A percentile compares a stretch with the other conserved stretches of the same genome.
Conservation (phyloP, 1,140 invertebrate species). For the Nymphalis io region DNA sequence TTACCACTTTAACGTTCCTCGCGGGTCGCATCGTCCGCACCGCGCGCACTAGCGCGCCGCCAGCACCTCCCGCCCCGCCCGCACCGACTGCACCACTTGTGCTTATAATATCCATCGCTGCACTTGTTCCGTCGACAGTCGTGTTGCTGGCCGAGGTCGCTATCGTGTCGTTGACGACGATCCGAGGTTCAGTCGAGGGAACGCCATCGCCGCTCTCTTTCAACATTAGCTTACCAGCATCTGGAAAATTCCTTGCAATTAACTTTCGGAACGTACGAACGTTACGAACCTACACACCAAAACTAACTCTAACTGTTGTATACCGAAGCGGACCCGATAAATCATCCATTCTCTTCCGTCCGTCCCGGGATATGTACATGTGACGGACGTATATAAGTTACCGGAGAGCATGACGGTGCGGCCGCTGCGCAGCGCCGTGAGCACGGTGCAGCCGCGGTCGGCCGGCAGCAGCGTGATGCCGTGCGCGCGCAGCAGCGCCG, state of each 20-base stretch:
- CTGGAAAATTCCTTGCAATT: constrained; percentile 33
- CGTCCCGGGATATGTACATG: neutral
- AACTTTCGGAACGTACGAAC: neutral
- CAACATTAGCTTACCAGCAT: constrained; percentile 64
- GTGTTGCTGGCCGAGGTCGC: neutral
- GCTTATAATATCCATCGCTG: neutral
- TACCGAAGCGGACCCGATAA: no score
- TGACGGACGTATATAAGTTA: constrained; percentile 6
- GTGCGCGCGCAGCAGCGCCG: constrained; percentile 85
- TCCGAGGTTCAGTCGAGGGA: constrained; percentile 1
- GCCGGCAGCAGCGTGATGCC: constrained; percentile 85
- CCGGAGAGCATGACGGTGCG: constrained; percentile 64
- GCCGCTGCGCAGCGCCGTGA: constrained; percentile 63
- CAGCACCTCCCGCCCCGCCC: constrained; percentile 8
- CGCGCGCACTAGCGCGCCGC: neutral
- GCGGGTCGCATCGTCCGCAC: neutral
- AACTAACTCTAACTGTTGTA: no score
- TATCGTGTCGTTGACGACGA: neutral
- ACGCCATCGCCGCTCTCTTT: constrained; percentile 51
- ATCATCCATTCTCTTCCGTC: neutral
- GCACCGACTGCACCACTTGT: constrained; percentile 6
- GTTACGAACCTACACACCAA: no score
- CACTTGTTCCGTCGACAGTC: neutral
- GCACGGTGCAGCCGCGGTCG: constrained; percentile 60
- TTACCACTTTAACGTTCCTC: constrained; percentile 25